Percentiles rank a stretch among this genome's conserved stretches.
Evolutionary conservation across 2,797 vertebrate genomes (phyloP).

Genomic region (Anolis apletophallus): DNA sequence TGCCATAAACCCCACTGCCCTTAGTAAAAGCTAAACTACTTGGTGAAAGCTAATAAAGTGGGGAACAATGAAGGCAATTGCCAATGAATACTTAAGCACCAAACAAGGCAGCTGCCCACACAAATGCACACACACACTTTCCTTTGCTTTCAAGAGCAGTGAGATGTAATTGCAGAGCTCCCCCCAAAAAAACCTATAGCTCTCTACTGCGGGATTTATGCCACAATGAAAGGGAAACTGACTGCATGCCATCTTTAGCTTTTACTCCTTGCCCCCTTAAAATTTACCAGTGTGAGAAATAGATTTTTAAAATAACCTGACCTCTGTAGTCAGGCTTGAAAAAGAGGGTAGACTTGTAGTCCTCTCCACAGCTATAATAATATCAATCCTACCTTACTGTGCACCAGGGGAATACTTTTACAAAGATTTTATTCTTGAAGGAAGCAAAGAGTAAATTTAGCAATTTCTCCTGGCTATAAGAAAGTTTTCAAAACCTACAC

Average conservation of each 20-base stretch:
- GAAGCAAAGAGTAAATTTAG: too few species aligned
- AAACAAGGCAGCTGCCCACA: slow-evolving; percentile 49
- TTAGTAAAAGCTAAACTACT: slow-evolving; percentile 77
- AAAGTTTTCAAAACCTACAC: too few species aligned
- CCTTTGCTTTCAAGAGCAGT: not conserved
- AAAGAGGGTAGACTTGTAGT: not conserved
- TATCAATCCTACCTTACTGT: not conserved
- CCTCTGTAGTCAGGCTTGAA: slow-evolving; percentile 18
- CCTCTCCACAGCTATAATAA: not conserved
- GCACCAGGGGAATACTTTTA: not conserved
- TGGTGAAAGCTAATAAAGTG: slow-evolving; percentile 78
- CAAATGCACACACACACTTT: slow-evolving; percentile 11
- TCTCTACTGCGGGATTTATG: slow-evolving; percentile 14
- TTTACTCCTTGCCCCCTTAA: slow-evolving; percentile 42
- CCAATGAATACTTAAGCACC: slow-evolving; percentile 69
- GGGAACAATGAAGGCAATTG: slow-evolving; percentile 67
- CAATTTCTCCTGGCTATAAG: too few species aligned
- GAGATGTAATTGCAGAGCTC: slow-evolving; percentile 27
- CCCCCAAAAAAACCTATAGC: slow-evolving; percentile 44
- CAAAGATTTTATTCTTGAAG: not conserved
- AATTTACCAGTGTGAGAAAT: slow-evolving; percentile 29
- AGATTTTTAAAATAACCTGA: slow-evolving; percentile 41
- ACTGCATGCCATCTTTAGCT: slow-evolving; percentile 38
- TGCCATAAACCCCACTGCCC: slow-evolving; percentile 76
- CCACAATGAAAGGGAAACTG: slow-evolving; percentile 28